A percentile compares a stretch with the other conserved stretches of the same genome.
phyloP scores from a whole-genome alignment of 2,113 vertebrate genomes.

The Peromyscus leucopus region DNA sequence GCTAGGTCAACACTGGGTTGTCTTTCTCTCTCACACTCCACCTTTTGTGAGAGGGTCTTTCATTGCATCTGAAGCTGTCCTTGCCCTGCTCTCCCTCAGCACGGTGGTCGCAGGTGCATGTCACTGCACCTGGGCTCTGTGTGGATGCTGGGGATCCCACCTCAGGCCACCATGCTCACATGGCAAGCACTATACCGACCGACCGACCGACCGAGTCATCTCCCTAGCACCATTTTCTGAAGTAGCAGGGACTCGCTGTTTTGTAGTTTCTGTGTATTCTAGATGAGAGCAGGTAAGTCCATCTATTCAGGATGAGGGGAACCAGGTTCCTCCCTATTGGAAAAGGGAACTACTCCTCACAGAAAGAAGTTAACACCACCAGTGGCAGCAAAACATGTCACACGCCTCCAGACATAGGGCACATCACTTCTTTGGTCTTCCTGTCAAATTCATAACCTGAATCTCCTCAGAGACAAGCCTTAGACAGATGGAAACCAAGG shows the following conservation, averaged over 20 bases:
- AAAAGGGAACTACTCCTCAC: slow-evolving; percentile 1
- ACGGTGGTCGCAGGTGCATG: not conserved
- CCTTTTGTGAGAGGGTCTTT: not conserved
- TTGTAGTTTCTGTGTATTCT: slow-evolving; percentile 10
- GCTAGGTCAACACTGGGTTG: not conserved
- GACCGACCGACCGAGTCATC: not conserved
- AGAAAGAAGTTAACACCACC: not conserved
- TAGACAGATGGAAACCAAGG: slow-evolving; percentile 36
- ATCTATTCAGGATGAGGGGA: not conserved
- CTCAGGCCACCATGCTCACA: not conserved
- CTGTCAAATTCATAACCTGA: slow-evolving; percentile 54
- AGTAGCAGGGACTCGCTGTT: not conserved
- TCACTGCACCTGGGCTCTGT: not conserved
- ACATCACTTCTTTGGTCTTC: slow-evolving; percentile 21
- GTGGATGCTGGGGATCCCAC: not conserved
- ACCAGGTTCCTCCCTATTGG: not conserved
- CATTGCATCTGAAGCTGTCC: not conserved
- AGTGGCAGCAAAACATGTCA: not conserved
- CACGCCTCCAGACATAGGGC: not conserved
- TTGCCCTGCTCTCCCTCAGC: not conserved
- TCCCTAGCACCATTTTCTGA: not conserved
- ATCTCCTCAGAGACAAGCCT: slow-evolving; percentile 48
- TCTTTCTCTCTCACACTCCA: not conserved
- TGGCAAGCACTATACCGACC: not conserved
- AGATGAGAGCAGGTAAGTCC: slow-evolving; percentile 17